Percentiles rank a stretch among this genome's conserved stretches.
Conservation (phyloP, 2,888 invertebrate genomes). For the Caenorhabditis macrosperma region DNA sequence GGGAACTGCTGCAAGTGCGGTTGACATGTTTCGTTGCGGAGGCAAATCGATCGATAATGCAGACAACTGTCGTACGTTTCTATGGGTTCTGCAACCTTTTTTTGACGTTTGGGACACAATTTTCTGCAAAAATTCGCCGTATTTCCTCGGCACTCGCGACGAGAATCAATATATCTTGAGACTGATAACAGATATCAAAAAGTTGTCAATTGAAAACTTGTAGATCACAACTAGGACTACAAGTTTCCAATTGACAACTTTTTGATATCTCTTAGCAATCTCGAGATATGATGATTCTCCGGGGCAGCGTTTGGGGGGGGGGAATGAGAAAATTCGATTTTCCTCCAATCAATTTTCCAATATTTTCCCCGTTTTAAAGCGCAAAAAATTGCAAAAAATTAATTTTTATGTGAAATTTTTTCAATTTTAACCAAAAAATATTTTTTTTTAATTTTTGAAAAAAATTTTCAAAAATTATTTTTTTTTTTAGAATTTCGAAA, state of each 20-base stretch:
- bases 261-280: too few species aligned
- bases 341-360: too few species aligned
- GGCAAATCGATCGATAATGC: constrained; percentile 63
- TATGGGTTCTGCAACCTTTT: constrained; percentile 13
- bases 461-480: neutral
- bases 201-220: too few species aligned
- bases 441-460: neutral
- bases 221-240: too few species aligned
- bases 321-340: too few species aligned
- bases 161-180: too few species aligned
- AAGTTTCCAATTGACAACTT: too few species aligned
- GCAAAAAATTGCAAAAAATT: neutral
- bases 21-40: constrained; percentile 59
- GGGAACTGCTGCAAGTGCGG: constrained; percentile 52
- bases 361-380: too few species aligned
- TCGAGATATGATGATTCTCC: too few species aligned
- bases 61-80: constrained; percentile 64
- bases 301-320: too few species aligned
- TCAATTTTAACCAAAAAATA: neutral
- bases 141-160: too few species aligned
- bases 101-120: neutral
- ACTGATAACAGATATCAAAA: too few species aligned
- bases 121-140: neutral
- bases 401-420: neutral
- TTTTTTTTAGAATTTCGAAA: neutral